Base-by-base conservation (phyloP, 2,113 vertebrate species). In the Chloropsis hardwickii region DNA sequence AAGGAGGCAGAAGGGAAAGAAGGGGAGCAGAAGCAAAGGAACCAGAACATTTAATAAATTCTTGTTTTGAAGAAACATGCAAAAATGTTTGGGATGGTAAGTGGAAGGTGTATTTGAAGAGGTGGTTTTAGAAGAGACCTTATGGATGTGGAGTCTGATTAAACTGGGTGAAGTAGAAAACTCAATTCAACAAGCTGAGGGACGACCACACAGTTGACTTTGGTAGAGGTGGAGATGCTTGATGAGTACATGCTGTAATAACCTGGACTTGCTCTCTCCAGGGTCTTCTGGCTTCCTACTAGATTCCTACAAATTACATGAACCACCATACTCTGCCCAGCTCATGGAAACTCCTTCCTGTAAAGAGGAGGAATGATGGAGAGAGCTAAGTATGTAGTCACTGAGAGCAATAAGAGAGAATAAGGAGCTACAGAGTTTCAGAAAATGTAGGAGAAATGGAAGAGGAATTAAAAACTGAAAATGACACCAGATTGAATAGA, bases 131-230 rank as follows among this genome's bases (percentile, higher is more conserved):
- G 47, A 74, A 53, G 51, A 79, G 7, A 54, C 25, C 2, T 91
- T 35, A 3, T 39, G 65, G 9, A 27, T 70, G 22, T 45, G 51
- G 27, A 44, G 18, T 79, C 57, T 72, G 17, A 91, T 81, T 74
- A 39, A 78, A 78, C 1, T 1, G 2, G 22, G 33, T 71, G 18
- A 74, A 61, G 24, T 10, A 48, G 13, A 73, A 58, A 1, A 42
- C 31, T 64, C 25, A 47, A 6, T 39, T 39, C 58, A 54, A 15
- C 0, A 0, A 82, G n/a, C 21, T 60, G 8, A 37, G 57, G 25
- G 8, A 13, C 0, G 0, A 20, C 18, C 19, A 23, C 28, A 4
- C 6, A 12, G 42, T 0, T 70, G 18, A 9, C 5, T 47, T 74
- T 82, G 62, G 15, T 11, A 73, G 23, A 54, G 18, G 6, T 4